A percentile compares a stretch with the other conserved stretches of the same genome.
These are phyloP conservation scores for Calvadosia cruxmelitensis DNA, from an alignment of 30 jellyfish, hydroid and myxozoan species.

Conservation along the genomic window DNA sequence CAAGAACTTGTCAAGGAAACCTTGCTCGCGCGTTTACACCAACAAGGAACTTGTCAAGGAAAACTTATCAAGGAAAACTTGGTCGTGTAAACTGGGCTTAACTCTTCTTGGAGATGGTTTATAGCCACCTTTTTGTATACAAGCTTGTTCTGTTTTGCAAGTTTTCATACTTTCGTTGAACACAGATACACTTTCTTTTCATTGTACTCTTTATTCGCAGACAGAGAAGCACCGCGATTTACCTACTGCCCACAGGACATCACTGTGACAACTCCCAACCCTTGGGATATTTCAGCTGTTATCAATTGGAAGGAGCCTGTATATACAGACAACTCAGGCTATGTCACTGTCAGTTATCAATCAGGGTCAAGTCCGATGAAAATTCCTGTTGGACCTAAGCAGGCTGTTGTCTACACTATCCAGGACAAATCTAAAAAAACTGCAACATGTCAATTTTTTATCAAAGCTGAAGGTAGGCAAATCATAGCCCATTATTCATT, in stretches of 20 bases:
- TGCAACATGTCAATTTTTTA: conserved; percentile 52
- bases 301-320: conserved; percentile 75
- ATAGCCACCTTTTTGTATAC: too few species aligned
- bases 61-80: too few species aligned
- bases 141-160: too few species aligned
- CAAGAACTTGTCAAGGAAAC: too few species aligned
- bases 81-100: too few species aligned
- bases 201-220: too few species aligned
- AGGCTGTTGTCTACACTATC: conserved; percentile 32
- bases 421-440: conserved; percentile 45
- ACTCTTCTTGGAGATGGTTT: too few species aligned
- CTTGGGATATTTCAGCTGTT: conserved; percentile 23
- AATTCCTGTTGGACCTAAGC: conserved; percentile 47
- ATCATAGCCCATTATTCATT: too few species aligned
- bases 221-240: conserved; percentile 65
- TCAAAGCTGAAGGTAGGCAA: conserved; percentile 76
- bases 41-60: too few species aligned
- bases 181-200: too few species aligned
- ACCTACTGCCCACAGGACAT: conserved; percentile 81
- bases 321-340: conserved; percentile 83
- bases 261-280: conserved; percentile 22
- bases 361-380: conserved; percentile 37
- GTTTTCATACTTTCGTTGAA: too few species aligned
- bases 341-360: conserved; percentile 17
- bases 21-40: too few species aligned